Conservation (phyloP, 2,888 invertebrate genomes). For the Orgyia antiqua region DNA sequence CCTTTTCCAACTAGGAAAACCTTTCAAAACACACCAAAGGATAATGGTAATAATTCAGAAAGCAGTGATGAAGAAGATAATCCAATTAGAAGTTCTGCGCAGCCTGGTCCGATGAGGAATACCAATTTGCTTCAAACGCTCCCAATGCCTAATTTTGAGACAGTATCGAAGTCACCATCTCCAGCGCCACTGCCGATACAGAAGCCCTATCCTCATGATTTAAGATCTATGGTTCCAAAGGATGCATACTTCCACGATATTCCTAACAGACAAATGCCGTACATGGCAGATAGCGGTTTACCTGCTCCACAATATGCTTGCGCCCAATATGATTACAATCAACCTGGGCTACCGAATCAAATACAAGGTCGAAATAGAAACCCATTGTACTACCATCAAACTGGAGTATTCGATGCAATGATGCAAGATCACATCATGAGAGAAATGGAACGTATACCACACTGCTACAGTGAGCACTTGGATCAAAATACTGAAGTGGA, state of each 20-base stretch:
- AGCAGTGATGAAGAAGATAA: slow-evolving; percentile 79
- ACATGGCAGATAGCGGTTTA: slow-evolving; percentile 46
- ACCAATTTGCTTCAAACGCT: slow-evolving; percentile 71
- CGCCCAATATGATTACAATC: slow-evolving; percentile 53
- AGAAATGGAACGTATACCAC: slow-evolving; percentile 72
- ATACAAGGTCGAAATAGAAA: slow-evolving; percentile 58
- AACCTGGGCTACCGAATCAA: slow-evolving; percentile 48
- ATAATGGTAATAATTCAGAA: slow-evolving; percentile 74
- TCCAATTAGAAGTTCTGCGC: slow-evolving; percentile 61
- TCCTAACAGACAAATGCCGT: slow-evolving; percentile 70
- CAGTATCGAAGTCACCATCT: slow-evolving; percentile 66
- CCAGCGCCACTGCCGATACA: slow-evolving; percentile 45
- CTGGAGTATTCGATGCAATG: slow-evolving; percentile 71
- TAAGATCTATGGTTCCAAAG: slow-evolving; percentile 70
- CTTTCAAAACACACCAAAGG: slow-evolving; percentile 65
- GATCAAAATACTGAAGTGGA: slow-evolving; percentile 70
- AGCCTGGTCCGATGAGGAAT: slow-evolving; percentile 76
- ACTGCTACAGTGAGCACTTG: slow-evolving; percentile 67
- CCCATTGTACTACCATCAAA: slow-evolving; percentile 63
- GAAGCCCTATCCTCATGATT: slow-evolving; percentile 36
- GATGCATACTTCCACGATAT: slow-evolving; percentile 81
- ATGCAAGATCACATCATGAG: slow-evolving; percentile 73
- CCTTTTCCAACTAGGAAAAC: slow-evolving; percentile 73
- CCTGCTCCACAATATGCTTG: slow-evolving; percentile 47
- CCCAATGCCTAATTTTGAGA: slow-evolving; percentile 78